phyloP scores from a whole-genome alignment of 2,888 invertebrate species.

The Zhuqinia jingwanae region DNA sequence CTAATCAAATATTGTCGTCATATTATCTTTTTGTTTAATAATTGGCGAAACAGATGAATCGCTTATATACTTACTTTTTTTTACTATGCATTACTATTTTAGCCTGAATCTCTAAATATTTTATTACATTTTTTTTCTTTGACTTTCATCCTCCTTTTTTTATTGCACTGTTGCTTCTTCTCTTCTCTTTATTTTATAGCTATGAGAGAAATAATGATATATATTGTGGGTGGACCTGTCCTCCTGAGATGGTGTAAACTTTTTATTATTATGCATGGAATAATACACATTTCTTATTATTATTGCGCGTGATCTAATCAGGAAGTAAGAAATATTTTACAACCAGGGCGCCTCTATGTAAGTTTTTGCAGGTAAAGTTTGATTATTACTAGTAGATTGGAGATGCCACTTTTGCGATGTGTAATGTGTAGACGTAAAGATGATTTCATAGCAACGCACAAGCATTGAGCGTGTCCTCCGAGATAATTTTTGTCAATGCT shows the following conservation, averaged over 20 bases:
- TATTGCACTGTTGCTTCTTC: not conserved
- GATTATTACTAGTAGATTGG: no score
- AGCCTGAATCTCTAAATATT: not conserved
- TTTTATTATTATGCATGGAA: not conserved
- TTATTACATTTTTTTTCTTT: not conserved
- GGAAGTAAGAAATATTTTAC: not conserved
- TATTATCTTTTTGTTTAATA: not conserved
- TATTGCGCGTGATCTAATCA: not conserved
- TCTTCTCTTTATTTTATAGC: no score
- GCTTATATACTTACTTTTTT: no score
- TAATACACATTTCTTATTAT: not conserved
- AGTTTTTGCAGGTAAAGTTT: not conserved
- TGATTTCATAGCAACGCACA: no score
- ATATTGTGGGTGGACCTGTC: not conserved
- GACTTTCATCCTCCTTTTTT: not conserved
- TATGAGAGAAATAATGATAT: not conserved
- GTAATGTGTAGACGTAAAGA: not conserved
- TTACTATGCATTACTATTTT: no score
- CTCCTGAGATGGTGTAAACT: not conserved
- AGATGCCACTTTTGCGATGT: not conserved
- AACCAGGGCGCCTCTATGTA: not conserved
- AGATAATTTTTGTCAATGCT: no score
- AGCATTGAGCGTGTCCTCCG: no score
- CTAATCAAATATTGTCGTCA: not conserved
- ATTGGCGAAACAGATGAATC: not conserved